Evolutionary conservation across 1,140 invertebrate species (phyloP).

Genomic region (Camponotus pennsylvanicus): DNA sequence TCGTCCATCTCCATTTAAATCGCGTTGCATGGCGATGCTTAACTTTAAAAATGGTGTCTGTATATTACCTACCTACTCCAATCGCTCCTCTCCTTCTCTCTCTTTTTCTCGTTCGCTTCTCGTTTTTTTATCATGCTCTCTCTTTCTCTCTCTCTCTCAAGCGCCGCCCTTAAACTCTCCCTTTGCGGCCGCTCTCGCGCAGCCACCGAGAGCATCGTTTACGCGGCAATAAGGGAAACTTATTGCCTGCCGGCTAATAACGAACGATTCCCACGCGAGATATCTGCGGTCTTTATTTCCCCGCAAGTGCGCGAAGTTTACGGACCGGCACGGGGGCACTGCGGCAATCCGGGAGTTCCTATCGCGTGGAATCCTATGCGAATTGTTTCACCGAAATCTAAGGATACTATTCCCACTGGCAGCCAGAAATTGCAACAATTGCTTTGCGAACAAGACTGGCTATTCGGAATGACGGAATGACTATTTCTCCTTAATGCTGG

Average conservation of each 20-base stretch:
- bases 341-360: slow-evolving; percentile 61
- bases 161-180: slow-evolving; percentile 67
- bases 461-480: slow-evolving; percentile 48
- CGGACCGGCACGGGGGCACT: slow-evolving; percentile 43
- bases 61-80: slow-evolving; percentile 73
- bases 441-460: slow-evolving; percentile 33
- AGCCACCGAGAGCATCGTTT: slow-evolving; percentile 77
- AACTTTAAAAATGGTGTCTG: slow-evolving; percentile 79
- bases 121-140: slow-evolving; percentile 21
- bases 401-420: slow-evolving; percentile 56
- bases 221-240: slow-evolving; percentile 79
- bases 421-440: slow-evolving; percentile 54
- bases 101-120: background rate
- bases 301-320: slow-evolving; percentile 65
- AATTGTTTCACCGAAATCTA: slow-evolving; percentile 61
- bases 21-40: slow-evolving; percentile 78
- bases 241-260: slow-evolving; percentile 78
- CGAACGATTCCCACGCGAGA: slow-evolving; percentile 77
- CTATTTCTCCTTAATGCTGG: background rate
- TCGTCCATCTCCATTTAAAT: slow-evolving; percentile 81
- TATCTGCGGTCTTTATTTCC: slow-evolving; percentile 75
- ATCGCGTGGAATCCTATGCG: slow-evolving; percentile 61
- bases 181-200: slow-evolving; percentile 58
- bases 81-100: slow-evolving; percentile 37
- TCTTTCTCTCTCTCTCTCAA: background rate